These are phyloP conservation scores for Echinarachnius parma DNA, from an alignment of 53 echinoderm and acorn worm genomes.

Conservation along the genomic window DNA sequence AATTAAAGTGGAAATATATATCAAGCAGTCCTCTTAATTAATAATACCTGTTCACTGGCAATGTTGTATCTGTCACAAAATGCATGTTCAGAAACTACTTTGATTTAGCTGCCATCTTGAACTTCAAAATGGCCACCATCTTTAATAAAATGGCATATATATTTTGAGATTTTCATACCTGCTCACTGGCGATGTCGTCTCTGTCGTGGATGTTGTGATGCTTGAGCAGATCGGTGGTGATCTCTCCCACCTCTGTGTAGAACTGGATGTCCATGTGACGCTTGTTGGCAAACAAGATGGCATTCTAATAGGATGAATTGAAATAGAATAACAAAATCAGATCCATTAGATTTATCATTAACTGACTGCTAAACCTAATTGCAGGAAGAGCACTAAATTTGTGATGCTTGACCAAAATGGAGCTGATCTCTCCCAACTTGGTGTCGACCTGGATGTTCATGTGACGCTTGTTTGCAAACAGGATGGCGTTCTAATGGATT, in stretches of 20 bases:
- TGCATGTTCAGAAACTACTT: no score
- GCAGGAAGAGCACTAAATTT: constrained; percentile 86
- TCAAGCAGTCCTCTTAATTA: no score
- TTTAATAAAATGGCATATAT: no score
- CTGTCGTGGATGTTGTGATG: constrained; percentile 99
- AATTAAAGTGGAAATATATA: no score
- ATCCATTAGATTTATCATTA: no score
- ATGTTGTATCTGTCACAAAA: no score
- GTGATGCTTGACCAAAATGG: constrained; percentile 79
- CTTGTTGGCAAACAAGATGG: constrained; percentile 81
- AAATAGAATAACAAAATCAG: no score
- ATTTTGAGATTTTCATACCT: constrained; percentile 64
- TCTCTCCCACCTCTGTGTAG: constrained; percentile 97
- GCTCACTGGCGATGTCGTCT: constrained; percentile 95
- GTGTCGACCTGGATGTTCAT: constrained; percentile 88
- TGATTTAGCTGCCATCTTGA: no score
- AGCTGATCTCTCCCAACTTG: constrained; percentile 81
- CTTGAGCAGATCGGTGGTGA: constrained; percentile 88
- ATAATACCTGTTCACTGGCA: no score
- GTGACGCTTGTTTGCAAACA: constrained; percentile 69
- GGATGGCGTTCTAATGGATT: constrained; percentile 73
- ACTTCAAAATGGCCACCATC: no score
- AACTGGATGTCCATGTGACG: constrained; percentile 88
- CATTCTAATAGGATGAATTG: no score
- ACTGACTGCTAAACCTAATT: no score